Conservation (phyloP, 2,888 invertebrate genomes). For the Dusona sp. region DNA sequence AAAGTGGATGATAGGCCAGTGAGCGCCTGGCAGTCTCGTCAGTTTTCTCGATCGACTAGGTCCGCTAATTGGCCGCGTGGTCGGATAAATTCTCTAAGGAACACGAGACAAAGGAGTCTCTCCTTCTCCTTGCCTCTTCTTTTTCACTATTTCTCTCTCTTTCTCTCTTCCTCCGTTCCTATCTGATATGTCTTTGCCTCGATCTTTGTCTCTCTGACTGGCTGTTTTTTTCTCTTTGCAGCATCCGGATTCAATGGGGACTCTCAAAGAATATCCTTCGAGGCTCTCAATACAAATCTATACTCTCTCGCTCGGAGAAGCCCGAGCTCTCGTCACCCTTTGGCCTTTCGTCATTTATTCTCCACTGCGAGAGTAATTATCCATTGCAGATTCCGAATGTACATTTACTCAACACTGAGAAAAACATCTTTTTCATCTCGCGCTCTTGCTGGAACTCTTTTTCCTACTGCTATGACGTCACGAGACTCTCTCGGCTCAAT, state of each 20-base stretch:
- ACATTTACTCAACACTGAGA: background rate
- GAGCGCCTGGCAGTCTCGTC: constrained; percentile 60
- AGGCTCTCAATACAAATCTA: constrained; percentile 18
- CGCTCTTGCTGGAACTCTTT: background rate
- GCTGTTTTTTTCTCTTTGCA: constrained; percentile 17
- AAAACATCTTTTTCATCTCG: constrained; percentile 6
- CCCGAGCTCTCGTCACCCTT: constrained; percentile 45
- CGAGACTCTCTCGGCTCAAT: background rate
- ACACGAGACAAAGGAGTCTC: constrained; percentile 62
- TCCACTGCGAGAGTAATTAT: constrained; percentile 6
- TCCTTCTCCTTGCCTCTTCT: constrained; percentile 7
- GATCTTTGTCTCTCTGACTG: constrained; percentile 18
- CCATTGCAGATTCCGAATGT: constrained; percentile 15
- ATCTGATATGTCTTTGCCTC: constrained; percentile 2
- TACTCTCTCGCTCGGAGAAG: constrained; percentile 33
- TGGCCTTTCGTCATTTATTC: constrained; percentile 53
- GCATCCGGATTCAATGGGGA: constrained; percentile 59
- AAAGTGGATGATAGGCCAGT: constrained; percentile 63
- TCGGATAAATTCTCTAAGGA: constrained; percentile 56
- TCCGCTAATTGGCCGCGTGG: constrained; percentile 66
- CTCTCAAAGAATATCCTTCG: constrained; percentile 53
- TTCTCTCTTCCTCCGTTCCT: constrained; percentile 20
- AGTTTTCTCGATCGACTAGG: constrained; percentile 66
- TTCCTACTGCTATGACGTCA: background rate
- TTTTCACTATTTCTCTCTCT: constrained; percentile 19